A percentile compares a stretch with the other conserved stretches of the same genome.
phyloP scores from a whole-genome alignment of 2,888 invertebrate species.

The Alentia gelatinosa region DNA sequence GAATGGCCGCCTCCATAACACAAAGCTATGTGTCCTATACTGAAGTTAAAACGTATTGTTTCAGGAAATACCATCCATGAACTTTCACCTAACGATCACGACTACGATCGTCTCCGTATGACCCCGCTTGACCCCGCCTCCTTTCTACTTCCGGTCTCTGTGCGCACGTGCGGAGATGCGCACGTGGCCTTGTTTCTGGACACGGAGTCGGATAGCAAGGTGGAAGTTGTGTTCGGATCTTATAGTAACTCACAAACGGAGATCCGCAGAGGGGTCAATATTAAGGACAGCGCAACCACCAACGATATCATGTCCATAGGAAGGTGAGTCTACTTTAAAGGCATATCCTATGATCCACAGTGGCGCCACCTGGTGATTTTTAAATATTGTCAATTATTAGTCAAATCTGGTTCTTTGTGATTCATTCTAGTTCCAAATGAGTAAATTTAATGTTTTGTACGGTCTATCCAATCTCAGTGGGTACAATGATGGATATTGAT shows the following conservation, averaged over 20 bases:
- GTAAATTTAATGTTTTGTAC: too few species aligned
- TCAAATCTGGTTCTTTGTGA: too few species aligned
- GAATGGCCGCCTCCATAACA: too few species aligned
- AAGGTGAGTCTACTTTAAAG: too few species aligned
- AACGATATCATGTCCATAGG: not conserved
- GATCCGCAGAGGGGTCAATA: not conserved
- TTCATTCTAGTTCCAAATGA: too few species aligned
- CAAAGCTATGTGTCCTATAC: too few species aligned
- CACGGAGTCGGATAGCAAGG: not conserved
- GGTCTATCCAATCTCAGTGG: too few species aligned
- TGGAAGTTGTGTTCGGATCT: constrained; percentile 10
- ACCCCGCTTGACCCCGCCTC: not conserved
- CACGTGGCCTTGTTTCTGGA: not conserved
- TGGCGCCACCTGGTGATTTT: too few species aligned
- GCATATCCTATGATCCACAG: too few species aligned
- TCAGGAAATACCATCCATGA: not conserved
- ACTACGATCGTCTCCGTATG: constrained; percentile 20
- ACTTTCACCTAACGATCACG: not conserved
- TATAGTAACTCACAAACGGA: not conserved
- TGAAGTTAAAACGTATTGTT: not conserved
- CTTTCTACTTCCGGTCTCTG: not conserved
- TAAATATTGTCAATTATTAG: too few species aligned
- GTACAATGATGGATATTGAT: too few species aligned
- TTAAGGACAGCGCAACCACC: not conserved
- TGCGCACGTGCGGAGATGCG: constrained; percentile 18